These are phyloP conservation scores for Micrastur ruficollis DNA, from an alignment of 2,797 vertebrate species.

Conservation along the genomic window DNA sequence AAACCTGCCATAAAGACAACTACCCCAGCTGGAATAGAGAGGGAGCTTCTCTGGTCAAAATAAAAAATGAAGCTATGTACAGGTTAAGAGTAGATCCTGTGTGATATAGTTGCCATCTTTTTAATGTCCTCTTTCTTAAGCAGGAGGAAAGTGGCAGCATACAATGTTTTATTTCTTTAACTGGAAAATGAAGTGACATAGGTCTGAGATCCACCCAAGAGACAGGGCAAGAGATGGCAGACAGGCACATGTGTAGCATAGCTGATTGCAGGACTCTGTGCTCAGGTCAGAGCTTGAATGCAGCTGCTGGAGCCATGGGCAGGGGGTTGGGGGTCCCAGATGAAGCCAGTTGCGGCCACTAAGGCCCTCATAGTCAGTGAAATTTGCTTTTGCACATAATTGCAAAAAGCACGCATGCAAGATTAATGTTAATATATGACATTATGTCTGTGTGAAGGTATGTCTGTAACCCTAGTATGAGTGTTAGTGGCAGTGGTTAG, in stretches of 20 bases:
- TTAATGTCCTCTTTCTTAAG: background rate
- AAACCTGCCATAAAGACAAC: background rate
- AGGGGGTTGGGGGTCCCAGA: background rate
- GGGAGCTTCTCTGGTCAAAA: background rate
- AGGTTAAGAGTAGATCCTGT: background rate
- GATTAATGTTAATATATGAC: background rate
- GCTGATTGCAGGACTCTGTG: background rate
- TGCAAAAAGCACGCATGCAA: fast-evolving
- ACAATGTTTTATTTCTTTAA: background rate
- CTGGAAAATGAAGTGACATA: background rate
- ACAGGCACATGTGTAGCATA: background rate
- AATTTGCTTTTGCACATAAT: background rate
- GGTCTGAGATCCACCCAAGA: background rate
- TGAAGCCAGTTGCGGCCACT: background rate
- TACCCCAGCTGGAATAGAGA: background rate
- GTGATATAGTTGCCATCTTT: background rate
- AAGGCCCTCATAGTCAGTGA: background rate
- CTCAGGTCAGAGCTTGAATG: background rate
- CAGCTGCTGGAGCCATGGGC: background rate
- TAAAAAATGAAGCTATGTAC: background rate
- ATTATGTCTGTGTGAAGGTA: background rate
- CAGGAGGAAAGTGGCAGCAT: background rate
- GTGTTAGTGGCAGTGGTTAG: background rate
- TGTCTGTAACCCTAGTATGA: background rate
- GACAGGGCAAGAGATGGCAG: background rate